Conservation (phyloP, 2,797 vertebrate genomes). For the Characodon lateralis region DNA sequence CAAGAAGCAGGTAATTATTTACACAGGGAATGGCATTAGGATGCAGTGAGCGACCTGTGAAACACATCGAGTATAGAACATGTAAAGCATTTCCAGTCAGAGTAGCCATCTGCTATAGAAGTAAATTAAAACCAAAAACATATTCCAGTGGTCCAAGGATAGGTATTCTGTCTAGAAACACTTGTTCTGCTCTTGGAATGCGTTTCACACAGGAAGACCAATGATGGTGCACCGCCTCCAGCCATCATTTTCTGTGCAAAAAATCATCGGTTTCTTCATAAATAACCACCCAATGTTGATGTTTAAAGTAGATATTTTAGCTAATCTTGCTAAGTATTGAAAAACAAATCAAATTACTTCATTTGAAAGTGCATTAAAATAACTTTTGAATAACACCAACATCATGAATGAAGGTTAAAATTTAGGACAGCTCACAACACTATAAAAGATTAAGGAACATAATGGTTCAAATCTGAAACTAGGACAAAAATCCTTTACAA, state of each 20-base stretch:
- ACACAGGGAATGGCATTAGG: too few species aligned
- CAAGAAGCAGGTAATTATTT: background rate
- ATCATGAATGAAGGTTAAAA: background rate
- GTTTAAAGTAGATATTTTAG: background rate
- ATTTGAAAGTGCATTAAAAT: background rate
- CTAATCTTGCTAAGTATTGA: background rate
- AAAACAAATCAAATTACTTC: background rate
- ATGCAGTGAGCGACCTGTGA: too few species aligned
- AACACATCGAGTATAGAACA: too few species aligned
- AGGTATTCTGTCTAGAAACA: background rate
- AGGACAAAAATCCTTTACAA: background rate
- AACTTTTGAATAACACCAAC: background rate
- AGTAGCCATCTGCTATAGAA: too few species aligned
- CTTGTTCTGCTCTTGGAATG: too few species aligned
- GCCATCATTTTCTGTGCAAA: background rate
- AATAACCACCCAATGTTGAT: background rate
- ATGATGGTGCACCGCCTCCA: background rate
- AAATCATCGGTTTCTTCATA: too few species aligned
- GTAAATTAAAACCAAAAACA: too few species aligned
- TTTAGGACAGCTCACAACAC: background rate
- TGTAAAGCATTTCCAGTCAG: too few species aligned
- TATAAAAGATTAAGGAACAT: background rate
- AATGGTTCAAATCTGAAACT: too few species aligned
- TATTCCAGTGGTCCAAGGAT: too few species aligned
- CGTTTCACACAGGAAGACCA: background rate